These are phyloP conservation scores for Lymantria dispar DNA, from an alignment of 2,888 invertebrate genomes.

Conservation along the genomic window DNA sequence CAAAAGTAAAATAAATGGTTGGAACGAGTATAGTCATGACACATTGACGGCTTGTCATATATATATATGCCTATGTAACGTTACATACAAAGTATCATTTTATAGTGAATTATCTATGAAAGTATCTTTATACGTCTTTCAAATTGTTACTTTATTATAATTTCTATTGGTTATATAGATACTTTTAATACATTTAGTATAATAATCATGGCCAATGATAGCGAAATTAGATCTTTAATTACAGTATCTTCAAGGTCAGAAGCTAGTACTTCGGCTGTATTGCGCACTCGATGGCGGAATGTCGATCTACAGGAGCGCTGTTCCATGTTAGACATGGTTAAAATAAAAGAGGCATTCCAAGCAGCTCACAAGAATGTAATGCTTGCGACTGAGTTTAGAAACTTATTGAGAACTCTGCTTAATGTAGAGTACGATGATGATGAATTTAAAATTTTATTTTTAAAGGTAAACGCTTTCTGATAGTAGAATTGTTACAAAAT, in stretches of 20 bases:
- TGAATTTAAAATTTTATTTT: constrained; percentile 84
- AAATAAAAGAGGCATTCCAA: constrained; percentile 72
- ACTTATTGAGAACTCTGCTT: constrained; percentile 60
- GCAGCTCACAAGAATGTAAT: constrained; percentile 62
- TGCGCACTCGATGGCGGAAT: constrained; percentile 50
- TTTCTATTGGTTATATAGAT: not conserved
- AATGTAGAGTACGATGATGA: constrained; percentile 79
- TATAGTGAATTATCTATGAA: too few species aligned
- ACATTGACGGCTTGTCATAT: too few species aligned
- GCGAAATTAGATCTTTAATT: constrained; percentile 58
- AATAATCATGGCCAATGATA: constrained; percentile 53
- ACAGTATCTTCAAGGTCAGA: constrained; percentile 59
- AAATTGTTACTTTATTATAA: too few species aligned
- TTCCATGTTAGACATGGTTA: constrained; percentile 66
- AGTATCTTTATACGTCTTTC: too few species aligned
- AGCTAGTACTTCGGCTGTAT: constrained; percentile 45
- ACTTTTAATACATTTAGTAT: not conserved
- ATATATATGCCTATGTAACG: too few species aligned
- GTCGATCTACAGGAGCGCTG: constrained; percentile 65
- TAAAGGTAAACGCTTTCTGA: constrained; percentile 77
- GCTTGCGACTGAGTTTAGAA: constrained; percentile 63
- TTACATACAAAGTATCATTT: too few species aligned
- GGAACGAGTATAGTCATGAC: too few species aligned
- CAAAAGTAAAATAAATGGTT: too few species aligned
- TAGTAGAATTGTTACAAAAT: too few species aligned